Evolutionary conservation across 1,140 invertebrate species (phyloP).

Genomic region (Dysdera silvatica): DNA sequence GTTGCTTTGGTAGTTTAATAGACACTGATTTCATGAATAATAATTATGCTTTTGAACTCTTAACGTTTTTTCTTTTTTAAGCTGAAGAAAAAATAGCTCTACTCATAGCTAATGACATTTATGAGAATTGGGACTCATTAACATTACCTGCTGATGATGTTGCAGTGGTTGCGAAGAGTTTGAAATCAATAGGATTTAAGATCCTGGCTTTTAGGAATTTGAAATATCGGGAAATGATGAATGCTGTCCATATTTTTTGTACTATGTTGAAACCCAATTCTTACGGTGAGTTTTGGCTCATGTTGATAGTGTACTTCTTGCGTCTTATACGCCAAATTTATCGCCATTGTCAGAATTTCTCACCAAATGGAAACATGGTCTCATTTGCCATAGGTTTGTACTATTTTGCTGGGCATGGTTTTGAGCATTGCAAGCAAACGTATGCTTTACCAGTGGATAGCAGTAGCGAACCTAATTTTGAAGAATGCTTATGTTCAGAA

Average conservation of each 20-base stretch:
- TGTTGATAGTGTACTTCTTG: neutral
- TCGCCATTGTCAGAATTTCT: neutral
- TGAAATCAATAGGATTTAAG: constrained; percentile 10
- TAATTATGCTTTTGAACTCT: too few relatives aligned
- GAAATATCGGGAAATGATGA: constrained; percentile 10
- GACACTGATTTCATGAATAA: too few relatives aligned
- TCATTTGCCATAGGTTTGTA: neutral
- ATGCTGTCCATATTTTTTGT: neutral
- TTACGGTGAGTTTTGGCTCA: neutral
- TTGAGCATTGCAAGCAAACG: constrained; percentile 9
- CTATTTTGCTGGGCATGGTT: constrained; percentile 22
- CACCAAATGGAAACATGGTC: neutral
- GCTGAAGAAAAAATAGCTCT: constrained; percentile 19
- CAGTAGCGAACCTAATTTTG: neutral
- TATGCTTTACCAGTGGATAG: constrained; percentile 10
- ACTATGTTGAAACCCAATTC: neutral
- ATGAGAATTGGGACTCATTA: neutral
- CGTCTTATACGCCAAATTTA: neutral
- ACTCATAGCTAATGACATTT: constrained; percentile 15
- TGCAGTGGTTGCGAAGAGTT: neutral
- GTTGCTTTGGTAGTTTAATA: too few relatives aligned
- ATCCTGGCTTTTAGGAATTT: constrained; percentile 12
- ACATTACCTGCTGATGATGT: constrained; percentile 8
- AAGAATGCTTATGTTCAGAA: constrained; percentile 9
- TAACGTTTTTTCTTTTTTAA: too few relatives aligned